Conservation (phyloP, 2,113 vertebrate species). For the Erpornis zantholeuca region DNA sequence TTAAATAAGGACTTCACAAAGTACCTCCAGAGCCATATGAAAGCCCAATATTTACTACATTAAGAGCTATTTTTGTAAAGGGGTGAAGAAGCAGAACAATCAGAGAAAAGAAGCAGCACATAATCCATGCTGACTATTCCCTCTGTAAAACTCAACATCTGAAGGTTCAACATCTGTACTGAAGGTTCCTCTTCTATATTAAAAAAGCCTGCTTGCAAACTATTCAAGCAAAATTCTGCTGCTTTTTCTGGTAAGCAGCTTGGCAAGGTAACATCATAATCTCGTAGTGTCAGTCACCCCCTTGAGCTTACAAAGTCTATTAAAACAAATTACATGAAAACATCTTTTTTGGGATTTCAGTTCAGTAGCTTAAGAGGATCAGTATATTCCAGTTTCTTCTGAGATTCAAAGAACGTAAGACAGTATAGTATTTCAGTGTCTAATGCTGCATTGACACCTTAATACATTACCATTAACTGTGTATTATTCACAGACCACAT, state of each 20-base stretch:
- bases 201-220: neutral
- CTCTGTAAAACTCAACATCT: neutral
- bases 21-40: neutral
- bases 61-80: neutral
- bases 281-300: neutral
- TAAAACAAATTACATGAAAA: slow-evolving; percentile 49
- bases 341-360: slow-evolving; percentile 1
- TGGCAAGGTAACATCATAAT: slow-evolving; percentile 23
- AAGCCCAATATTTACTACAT: neutral
- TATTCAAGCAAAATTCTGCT: neutral
- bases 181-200: neutral
- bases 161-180: neutral
- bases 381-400: neutral
- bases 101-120: neutral
- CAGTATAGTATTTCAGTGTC: neutral
- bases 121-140: neutral
- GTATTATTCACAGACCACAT: neutral
- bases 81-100: neutral
- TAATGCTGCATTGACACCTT: neutral
- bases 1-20: neutral
- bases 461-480: neutral
- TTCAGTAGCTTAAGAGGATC: slow-evolving; percentile 19
- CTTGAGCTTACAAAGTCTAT: slow-evolving; percentile 30
- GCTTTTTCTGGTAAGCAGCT: slow-evolving; percentile 33
- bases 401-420: neutral